A percentile compares a stretch with the other conserved stretches of the same genome.
Evolutionary conservation across 2,888 invertebrate genomes (phyloP).

Genomic region (Celastrina argiolus): DNA sequence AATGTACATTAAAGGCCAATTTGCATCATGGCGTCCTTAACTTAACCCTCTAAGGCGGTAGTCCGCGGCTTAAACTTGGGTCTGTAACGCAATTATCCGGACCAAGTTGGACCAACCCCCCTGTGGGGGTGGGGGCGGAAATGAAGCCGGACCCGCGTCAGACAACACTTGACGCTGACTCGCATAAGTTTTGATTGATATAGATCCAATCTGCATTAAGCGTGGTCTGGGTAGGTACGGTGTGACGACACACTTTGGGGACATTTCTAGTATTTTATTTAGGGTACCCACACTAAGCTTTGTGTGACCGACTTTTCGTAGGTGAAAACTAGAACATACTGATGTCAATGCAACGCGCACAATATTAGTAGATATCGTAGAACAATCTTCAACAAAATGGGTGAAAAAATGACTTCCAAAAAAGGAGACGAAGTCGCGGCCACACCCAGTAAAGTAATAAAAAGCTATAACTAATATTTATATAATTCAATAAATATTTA

Average conservation of each 20-base stretch:
- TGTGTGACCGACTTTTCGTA: no score
- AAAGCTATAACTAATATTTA: background rate
- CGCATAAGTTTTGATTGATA: background rate
- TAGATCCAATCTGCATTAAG: conserved; percentile 8
- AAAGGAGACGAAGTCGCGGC: no score
- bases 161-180: conserved; percentile 41
- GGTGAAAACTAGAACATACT: no score
- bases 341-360: no score
- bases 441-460: no score
- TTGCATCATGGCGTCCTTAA: conserved; percentile 17
- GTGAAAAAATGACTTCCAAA: no score
- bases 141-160: conserved; percentile 60
- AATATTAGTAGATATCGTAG: no score
- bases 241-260: background rate
- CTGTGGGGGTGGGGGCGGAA: conserved; percentile 46
- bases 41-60: conserved; percentile 15
- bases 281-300: no score
- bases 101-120: conserved; percentile 43
- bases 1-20: conserved; percentile 10
- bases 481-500: background rate
- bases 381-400: no score
- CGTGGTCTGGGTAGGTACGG: background rate
- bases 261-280: background rate
- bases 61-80: conserved; percentile 12
- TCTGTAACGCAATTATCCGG: conserved; percentile 19